Evolutionary conservation across 2,888 invertebrate genomes (phyloP), one percentile per base, ranked within the genome.

Genomic region (Phymatocera aterrima): DNA sequence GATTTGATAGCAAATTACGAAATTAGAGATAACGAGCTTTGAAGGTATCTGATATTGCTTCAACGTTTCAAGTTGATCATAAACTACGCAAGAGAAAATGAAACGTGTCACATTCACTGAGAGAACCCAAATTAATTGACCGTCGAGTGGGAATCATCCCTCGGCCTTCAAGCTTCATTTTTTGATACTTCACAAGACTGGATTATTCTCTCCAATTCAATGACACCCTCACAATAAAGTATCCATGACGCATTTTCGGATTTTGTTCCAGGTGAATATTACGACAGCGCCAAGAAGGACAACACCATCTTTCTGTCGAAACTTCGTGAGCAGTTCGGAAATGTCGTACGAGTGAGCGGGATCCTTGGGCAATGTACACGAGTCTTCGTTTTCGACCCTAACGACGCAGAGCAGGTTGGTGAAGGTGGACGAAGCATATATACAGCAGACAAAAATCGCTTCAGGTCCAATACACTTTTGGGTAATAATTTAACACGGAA

Each of bases 341-440:
- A 54, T 24, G 61, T 81, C 24, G 77, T 43, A 12, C 61, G 64
- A 28, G 31, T 80, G 2, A 18, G 28, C 46, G 51, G 61, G 8
- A 15, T 79, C 3, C 68, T 70, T 2, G 77, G 77, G n/a, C 40
- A 40, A 3, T 24, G 34, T 15, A 79, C 78, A 24, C 18, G 24
- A 31, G 64, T 80, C 46, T 79, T 80, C 31, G 12, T 77, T 60
- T 81, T 34, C 64, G 79, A 77, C 12, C 77, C 79, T 1, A 72
- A 74, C 8, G 77, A 79, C 4, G 57, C 72, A 6, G 80, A 80
- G 46, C 79, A 70, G 64, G 68, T 79, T 24, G 18, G 77, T 18
- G 28, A 48, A 48, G 18, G 21, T 10, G n/a, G 46, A n/a, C 12
- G 12, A n/a, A 78, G 28, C 21, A 54, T 21, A 10, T 1, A 18